Percentiles rank a stretch among this genome's conserved stretches.
These are phyloP conservation scores for Orchestia grillus DNA, from an alignment of 1,140 invertebrate genomes.

Conservation along the genomic window DNA sequence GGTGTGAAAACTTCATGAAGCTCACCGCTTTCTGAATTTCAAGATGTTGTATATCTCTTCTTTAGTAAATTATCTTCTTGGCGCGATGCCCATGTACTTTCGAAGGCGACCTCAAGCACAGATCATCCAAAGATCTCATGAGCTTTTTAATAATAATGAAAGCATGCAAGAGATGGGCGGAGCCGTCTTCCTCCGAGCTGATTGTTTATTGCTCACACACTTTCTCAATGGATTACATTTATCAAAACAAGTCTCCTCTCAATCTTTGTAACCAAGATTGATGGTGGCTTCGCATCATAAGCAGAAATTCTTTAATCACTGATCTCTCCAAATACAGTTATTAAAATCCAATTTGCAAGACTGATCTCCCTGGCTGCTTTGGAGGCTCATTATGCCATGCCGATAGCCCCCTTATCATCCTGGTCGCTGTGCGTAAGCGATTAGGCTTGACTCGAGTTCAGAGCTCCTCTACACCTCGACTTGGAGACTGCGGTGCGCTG, in stretches of 20 bases:
- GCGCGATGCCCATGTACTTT: too few relatives aligned
- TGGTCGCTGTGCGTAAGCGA: not conserved
- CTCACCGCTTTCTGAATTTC: too few relatives aligned
- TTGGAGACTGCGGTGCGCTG: not conserved
- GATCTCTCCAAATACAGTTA: not conserved
- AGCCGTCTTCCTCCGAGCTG: not conserved
- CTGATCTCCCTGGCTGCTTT: not conserved
- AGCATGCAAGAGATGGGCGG: not conserved
- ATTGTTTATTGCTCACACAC: not conserved
- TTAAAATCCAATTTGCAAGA: constrained; percentile 34
- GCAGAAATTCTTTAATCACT: not conserved
- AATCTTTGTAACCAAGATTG: not conserved
- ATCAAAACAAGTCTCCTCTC: not conserved
- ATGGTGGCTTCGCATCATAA: not conserved
- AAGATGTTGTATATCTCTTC: too few relatives aligned
- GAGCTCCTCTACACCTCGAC: not conserved
- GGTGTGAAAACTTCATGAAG: too few relatives aligned
- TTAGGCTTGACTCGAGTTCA: not conserved
- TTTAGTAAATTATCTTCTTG: too few relatives aligned
- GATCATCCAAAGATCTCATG: not conserved
- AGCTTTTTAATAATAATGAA: not conserved
- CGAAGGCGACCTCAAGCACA: too few relatives aligned
- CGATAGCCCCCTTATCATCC: constrained; percentile 4
- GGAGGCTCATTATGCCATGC: not conserved
- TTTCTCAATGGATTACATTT: not conserved